Conservation (phyloP, 2,113 vertebrate species). For the Corythoichthys intestinalis region DNA sequence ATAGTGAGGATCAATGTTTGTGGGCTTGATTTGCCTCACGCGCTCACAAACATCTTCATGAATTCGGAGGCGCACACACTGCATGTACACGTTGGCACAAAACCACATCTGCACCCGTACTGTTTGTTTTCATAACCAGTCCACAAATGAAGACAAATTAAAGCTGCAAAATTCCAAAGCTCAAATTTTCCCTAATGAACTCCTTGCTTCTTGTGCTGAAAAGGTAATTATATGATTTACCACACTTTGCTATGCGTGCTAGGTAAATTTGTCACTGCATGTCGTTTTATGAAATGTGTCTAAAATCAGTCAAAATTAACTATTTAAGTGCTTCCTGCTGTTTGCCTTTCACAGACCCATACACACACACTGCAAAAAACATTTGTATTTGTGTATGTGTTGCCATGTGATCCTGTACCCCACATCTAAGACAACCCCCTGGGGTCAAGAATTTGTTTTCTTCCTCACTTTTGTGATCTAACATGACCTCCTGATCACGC, state of each 20-base stretch:
- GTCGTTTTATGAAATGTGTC: no score
- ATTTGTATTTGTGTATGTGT: slow-evolving; percentile 1
- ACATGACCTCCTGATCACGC: slow-evolving; percentile 56
- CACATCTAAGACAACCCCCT: slow-evolving; percentile 44
- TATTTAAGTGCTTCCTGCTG: background rate
- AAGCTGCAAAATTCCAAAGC: slow-evolving; percentile 53
- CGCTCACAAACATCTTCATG: background rate
- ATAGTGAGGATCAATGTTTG: slow-evolving; percentile 37
- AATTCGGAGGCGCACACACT: slow-evolving; percentile 5
- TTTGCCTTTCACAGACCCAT: background rate
- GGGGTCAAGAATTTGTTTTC: slow-evolving; percentile 65
- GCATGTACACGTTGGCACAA: slow-evolving; percentile 2
- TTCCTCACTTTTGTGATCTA: slow-evolving; percentile 51
- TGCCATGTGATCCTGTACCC: slow-evolving; percentile 54
- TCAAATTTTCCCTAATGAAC: slow-evolving; percentile 58
- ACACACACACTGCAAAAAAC: slow-evolving; percentile 4
- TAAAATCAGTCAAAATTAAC: background rate
- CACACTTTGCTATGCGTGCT: background rate
- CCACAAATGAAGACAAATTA: slow-evolving; percentile 65
- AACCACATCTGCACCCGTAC: slow-evolving; percentile 23
- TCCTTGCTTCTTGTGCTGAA: slow-evolving; percentile 35
- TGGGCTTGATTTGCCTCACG: slow-evolving; percentile 35
- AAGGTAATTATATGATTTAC: slow-evolving; percentile 34
- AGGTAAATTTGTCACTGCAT: no score
- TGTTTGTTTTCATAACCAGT: slow-evolving; percentile 69